phyloP scores from a whole-genome alignment of 2,888 invertebrate species.

The Thymelicus lineola region DNA sequence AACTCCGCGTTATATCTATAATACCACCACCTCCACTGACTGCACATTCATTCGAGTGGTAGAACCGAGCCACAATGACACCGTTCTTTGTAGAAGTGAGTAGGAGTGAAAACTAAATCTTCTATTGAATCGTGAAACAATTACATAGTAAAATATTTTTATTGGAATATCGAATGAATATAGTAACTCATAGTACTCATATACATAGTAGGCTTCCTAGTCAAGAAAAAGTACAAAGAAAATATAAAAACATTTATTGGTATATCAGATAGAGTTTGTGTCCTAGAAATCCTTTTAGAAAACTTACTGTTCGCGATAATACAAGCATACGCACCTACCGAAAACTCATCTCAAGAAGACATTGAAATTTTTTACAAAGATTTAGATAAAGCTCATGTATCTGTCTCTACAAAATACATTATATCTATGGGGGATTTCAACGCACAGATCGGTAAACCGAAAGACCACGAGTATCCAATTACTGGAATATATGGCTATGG shows the following conservation, averaged over 20 bases:
- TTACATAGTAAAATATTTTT: no score
- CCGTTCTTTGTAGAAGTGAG: no score
- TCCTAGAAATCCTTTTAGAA: conserved; percentile 44
- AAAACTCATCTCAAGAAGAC: conserved; percentile 43
- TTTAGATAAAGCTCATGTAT: conserved; percentile 39
- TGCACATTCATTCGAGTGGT: no score
- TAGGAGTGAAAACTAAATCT: no score
- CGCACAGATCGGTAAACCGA: conserved; percentile 40
- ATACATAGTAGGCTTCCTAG: conserved; percentile 45
- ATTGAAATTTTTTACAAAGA: conserved; percentile 43
- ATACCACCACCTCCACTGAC: no score
- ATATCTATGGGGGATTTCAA: conserved; percentile 25
- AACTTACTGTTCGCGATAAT: conserved; percentile 40
- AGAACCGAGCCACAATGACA: no score
- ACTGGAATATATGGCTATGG: conserved; percentile 40
- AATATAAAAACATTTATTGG: conserved; percentile 44
- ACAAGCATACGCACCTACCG: conserved; percentile 43
- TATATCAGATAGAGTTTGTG: conserved; percentile 46
- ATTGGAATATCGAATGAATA: no score
- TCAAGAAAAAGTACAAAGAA: conserved; percentile 42
- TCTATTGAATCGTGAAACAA: no score
- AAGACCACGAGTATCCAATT: conserved; percentile 33
- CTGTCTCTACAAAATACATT: conserved; percentile 31
- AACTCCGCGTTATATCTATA: no score
- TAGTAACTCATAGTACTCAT: no score